Evolutionary conservation across 2,113 vertebrate species (phyloP).

Genomic region (Candoia aspera): DNA sequence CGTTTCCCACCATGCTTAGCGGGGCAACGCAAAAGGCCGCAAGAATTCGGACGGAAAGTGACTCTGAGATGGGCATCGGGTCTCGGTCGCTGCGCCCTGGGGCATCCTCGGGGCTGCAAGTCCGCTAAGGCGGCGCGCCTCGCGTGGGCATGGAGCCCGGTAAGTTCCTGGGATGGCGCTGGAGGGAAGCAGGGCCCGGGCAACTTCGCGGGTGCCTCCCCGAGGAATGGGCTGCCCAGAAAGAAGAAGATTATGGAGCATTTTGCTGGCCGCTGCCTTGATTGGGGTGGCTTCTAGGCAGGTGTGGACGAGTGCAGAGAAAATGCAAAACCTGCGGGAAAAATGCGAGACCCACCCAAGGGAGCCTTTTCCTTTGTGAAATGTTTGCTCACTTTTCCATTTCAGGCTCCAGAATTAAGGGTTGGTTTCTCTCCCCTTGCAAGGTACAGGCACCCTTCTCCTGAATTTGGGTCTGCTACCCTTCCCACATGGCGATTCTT

Average conservation of each 20-base stretch:
- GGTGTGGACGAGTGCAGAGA: not conserved
- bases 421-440: not conserved
- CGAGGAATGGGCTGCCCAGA: not conserved
- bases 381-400: not conserved
- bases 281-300: not conserved
- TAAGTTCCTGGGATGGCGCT: not conserved
- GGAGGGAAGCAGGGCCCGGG: not conserved
- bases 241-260: not conserved
- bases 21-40: conserved; percentile 20
- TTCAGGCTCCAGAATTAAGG: not conserved
- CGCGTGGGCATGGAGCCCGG: conserved; percentile 7
- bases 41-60: not conserved
- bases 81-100: not conserved
- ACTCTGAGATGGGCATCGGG: not conserved
- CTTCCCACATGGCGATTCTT: not conserved
- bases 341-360: not conserved
- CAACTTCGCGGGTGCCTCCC: not conserved
- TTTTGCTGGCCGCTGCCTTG: not conserved
- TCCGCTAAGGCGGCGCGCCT: not conserved
- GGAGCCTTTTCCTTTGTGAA: not conserved
- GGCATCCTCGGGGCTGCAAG: not conserved
- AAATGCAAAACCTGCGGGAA: not conserved
- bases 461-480: not conserved
- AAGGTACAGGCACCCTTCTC: not conserved
- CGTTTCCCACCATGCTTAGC: conserved; percentile 3